These are phyloP conservation scores for Galago senegalensis DNA, from an alignment of 2,797 vertebrate genomes.

Conservation along the genomic window DNA sequence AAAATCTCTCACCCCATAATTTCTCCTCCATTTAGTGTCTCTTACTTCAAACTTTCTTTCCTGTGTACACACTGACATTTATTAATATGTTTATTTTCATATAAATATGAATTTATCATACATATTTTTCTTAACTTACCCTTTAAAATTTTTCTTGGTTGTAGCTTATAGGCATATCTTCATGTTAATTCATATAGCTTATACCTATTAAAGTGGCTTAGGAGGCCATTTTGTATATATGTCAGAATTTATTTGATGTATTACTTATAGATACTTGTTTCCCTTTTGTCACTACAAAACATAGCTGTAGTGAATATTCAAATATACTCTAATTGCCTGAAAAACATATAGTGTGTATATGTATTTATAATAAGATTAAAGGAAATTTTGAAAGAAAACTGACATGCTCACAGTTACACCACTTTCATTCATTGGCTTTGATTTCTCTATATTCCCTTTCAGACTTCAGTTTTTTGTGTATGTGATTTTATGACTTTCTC, in stretches of 20 bases:
- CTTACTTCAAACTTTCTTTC: background rate
- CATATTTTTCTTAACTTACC: background rate
- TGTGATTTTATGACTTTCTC: background rate
- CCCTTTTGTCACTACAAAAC: background rate
- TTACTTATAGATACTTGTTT: background rate
- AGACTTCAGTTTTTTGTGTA: background rate
- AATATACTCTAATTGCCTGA: background rate
- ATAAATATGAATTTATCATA: background rate
- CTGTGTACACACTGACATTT: background rate
- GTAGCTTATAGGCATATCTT: background rate
- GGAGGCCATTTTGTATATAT: background rate
- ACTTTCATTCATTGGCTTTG: background rate
- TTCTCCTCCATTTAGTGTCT: background rate
- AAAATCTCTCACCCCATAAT: background rate
- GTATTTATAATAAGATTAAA: slow-evolving; percentile 33
- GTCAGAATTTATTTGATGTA: slow-evolving; percentile 13
- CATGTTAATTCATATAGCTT: background rate
- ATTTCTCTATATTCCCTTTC: background rate
- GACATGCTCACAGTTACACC: background rate
- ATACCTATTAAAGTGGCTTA: slow-evolving; percentile 15
- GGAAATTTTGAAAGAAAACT: slow-evolving; percentile 40
- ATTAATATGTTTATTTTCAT: background rate
- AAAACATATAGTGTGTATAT: background rate
- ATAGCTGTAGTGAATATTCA: background rate
- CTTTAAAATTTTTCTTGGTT: background rate